phyloP scores from a whole-genome alignment of 1,140 invertebrate species.

The Pseudomyrmex flavicornis region DNA sequence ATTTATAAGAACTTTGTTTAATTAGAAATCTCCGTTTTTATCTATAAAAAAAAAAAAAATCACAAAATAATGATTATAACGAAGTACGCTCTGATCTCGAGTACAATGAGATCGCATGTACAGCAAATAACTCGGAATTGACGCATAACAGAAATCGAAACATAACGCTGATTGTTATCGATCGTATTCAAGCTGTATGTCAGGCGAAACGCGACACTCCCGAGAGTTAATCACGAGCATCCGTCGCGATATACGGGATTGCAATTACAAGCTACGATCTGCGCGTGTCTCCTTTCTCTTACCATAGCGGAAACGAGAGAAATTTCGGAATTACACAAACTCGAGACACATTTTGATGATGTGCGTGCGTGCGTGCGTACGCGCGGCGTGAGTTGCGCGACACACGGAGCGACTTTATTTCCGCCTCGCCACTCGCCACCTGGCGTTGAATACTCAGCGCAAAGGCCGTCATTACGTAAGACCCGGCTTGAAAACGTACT shows the following conservation, averaged over 20 bases:
- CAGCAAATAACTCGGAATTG: background rate
- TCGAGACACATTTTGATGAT: conserved; percentile 23
- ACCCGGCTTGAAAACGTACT: conserved; percentile 1
- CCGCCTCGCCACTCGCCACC: conserved; percentile 26
- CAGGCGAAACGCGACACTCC: background rate
- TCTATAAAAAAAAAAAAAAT: too few relatives aligned
- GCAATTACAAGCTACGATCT: conserved; percentile 35
- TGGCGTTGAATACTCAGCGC: conserved; percentile 29
- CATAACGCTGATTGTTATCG: conserved; percentile 14
- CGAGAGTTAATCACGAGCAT: conserved; percentile 32
- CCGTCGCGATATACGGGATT: conserved; percentile 44
- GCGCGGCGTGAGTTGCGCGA: background rate
- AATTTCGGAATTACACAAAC: conserved; percentile 43
- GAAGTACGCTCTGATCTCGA: too few relatives aligned
- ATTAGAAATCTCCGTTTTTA: too few relatives aligned
- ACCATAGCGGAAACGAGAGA: conserved; percentile 13
- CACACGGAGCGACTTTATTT: conserved; percentile 27
- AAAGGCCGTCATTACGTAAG: conserved; percentile 54
- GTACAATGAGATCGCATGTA: background rate
- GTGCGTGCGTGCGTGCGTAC: background rate
- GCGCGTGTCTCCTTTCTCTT: conserved; percentile 26
- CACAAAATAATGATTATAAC: too few relatives aligned
- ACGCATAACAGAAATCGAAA: background rate
- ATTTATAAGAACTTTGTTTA: too few relatives aligned
- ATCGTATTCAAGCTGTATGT: background rate